Conservation (phyloP, 2,797 vertebrate species). For the Ciconia nigra region DNA sequence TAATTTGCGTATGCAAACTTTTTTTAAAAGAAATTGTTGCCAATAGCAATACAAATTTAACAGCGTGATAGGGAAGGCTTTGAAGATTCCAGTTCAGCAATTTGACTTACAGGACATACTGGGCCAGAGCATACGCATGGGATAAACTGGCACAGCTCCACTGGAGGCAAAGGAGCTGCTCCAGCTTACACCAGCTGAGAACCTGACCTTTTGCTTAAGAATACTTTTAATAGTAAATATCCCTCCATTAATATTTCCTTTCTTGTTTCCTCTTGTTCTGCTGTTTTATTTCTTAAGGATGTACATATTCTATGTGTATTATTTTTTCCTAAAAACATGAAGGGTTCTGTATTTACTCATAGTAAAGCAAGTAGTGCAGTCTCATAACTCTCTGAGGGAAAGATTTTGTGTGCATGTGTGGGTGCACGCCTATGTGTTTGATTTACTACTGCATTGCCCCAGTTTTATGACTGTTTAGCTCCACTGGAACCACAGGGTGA, state of each 20-base stretch:
- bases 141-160: not conserved
- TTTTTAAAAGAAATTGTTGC: slow-evolving; percentile 22
- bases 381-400: not conserved
- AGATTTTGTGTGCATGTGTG: not conserved
- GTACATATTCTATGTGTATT: not conserved
- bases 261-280: not conserved
- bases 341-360: not conserved
- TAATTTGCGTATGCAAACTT: slow-evolving; percentile 71
- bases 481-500: not conserved
- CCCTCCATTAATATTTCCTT: not conserved
- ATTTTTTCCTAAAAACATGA: not conserved
- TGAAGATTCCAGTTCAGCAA: not conserved
- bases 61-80: not conserved
- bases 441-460: not conserved
- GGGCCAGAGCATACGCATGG: not conserved
- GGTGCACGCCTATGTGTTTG: accelerated
- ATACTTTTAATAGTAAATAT: not conserved
- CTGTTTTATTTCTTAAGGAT: not conserved
- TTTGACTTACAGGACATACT: not conserved
- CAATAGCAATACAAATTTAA: not conserved
- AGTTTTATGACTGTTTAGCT: not conserved
- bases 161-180: not conserved
- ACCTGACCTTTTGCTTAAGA: not conserved
- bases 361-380: not conserved
- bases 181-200: not conserved